These are phyloP conservation scores for Oopsacas minuta DNA, from an alignment of 37 sponge, comb jelly and placozoan species.

Conservation along the genomic window DNA sequence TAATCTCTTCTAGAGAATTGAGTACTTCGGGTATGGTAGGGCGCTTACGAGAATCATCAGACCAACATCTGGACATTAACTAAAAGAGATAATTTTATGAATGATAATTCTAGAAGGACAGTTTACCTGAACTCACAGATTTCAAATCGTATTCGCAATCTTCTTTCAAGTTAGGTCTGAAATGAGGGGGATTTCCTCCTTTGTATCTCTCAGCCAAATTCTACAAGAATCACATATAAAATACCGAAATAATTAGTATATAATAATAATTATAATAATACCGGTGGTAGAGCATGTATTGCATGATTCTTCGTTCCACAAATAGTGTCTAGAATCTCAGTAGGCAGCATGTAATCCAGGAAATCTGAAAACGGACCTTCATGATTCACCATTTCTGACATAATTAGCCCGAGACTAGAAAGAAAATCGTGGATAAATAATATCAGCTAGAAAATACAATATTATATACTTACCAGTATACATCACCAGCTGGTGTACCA, in stretches of 20 bases:
- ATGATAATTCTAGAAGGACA: not conserved
- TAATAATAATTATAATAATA: not conserved
- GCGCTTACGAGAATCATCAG: constrained; percentile 25
- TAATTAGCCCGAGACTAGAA: constrained; percentile 30
- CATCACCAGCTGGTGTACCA: constrained; percentile 35
- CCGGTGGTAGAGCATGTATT: not conserved
- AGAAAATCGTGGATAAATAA: not conserved
- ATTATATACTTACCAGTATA: constrained; percentile 28
- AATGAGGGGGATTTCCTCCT: not conserved
- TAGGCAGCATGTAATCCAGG: constrained; percentile 31
- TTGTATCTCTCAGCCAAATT: not conserved
- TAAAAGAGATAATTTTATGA: not conserved
- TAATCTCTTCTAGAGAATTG: constrained; percentile 28
- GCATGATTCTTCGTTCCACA: constrained; percentile 26
- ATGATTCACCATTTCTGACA: constrained; percentile 32
- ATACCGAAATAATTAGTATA: not conserved
- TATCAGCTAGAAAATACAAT: no score
- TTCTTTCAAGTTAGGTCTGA: constrained; percentile 11
- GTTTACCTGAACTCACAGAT: not conserved
- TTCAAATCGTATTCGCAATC: not conserved
- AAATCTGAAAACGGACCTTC: constrained; percentile 36
- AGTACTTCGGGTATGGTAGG: constrained; percentile 30
- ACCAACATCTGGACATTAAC: constrained; percentile 26
- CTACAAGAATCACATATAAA: not conserved
- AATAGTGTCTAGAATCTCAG: constrained; percentile 33